Conservation (phyloP, 2,797 vertebrate genomes). For the Melanitta fusca region DNA sequence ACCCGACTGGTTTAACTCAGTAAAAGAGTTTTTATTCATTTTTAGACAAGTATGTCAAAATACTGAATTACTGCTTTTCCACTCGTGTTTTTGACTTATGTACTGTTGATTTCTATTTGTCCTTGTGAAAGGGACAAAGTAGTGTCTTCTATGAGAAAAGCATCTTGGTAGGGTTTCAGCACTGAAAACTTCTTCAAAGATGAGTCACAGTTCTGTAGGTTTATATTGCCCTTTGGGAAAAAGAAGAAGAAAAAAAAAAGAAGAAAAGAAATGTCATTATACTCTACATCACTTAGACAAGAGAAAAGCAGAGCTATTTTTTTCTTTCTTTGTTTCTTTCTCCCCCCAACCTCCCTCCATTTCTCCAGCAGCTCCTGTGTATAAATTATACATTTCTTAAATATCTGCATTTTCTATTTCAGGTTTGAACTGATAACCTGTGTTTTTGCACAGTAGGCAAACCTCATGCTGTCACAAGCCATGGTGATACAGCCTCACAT, state of each 20-base stretch:
- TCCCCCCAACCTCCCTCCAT: too few relatives aligned
- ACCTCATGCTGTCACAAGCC: constrained; percentile 51
- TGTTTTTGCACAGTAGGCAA: constrained; percentile 70
- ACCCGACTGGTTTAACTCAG: neutral
- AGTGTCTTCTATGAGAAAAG: neutral
- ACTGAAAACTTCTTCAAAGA: neutral
- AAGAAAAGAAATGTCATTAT: constrained; percentile 34
- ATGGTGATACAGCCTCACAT: constrained; percentile 22
- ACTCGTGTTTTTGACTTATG: neutral
- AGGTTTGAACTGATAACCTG: constrained; percentile 74
- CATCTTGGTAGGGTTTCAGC: neutral
- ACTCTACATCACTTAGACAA: neutral
- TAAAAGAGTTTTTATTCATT: neutral
- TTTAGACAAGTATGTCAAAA: neutral
- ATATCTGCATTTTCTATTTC: constrained; percentile 78
- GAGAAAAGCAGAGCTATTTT: neutral
- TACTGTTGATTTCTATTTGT: neutral
- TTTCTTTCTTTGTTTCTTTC: neutral
- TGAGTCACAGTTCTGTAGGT: constrained; percentile 1
- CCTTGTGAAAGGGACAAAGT: neutral
- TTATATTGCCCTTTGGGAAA: constrained; percentile 30
- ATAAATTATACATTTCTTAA: constrained; percentile 80
- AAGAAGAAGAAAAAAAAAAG: neutral
- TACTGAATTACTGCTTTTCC: neutral
- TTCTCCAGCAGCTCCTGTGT: constrained; percentile 63